Evolutionary conservation across 2,888 invertebrate genomes (phyloP), one percentile per base, ranked within the genome.

Genomic region (Anthrax anthrax): DNA sequence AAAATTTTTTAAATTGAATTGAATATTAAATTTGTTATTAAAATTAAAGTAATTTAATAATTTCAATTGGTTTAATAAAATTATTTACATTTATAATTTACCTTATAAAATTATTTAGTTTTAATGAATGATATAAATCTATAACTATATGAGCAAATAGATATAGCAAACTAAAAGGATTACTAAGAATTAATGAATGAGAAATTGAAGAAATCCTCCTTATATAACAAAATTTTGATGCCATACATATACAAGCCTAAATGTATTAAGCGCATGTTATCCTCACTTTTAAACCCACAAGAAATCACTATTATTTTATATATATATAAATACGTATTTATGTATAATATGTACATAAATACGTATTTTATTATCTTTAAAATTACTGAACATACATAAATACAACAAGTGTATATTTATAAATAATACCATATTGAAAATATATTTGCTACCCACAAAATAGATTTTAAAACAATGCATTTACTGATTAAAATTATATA

Each of bases 401-500:
- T n/a, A n/a, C n/a, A n/a, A n/a, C n/a, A n/a, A n/a, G n/a, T n/a
- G n/a, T n/a, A n/a, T n/a, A n/a, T n/a, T n/a, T n/a, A n/a, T n/a
- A n/a, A n/a, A n/a, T n/a, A n/a, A n/a, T n/a, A n/a, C n/a, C n/a
- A n/a, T n/a, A n/a, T n/a, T n/a, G n/a, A n/a, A 12, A 1, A 32
- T 41, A 41, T 27, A 46, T 41, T 45, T 37, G 37, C 46, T 46
- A 27, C 46, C 46, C 46, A 46, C 46, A 41, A 37, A 37, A 23
- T 23, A 23, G 8, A 23, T 23, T 23, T 8, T 4, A 56, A 60
- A 54, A 63, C 63, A 66, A 65, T 64, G 61, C 64, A 66, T 65
- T 66, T 65, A 58, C 58, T 66, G 65, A 66, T 66, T 66, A 60
- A 64, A 66, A 64, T 64, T 62, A 58, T 61, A 32, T 41, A 46